These are phyloP conservation scores for Phaethornis superciliosus DNA, from an alignment of 2,113 vertebrate species.

Conservation along the genomic window DNA sequence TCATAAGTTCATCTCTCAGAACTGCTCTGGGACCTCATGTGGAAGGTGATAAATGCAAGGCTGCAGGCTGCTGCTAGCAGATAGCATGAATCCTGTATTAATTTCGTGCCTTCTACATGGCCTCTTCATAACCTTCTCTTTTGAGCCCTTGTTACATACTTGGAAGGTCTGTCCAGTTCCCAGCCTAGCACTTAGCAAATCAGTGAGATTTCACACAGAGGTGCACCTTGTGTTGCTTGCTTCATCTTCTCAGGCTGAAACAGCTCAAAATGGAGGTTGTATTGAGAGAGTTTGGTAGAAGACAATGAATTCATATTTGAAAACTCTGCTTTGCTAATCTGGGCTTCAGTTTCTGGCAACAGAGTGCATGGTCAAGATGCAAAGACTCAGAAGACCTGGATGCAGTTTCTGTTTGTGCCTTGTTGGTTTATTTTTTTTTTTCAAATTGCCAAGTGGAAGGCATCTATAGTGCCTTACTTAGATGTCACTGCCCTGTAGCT, in stretches of 20 bases:
- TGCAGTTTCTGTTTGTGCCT: not conserved
- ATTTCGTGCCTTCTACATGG: not conserved
- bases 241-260: not conserved
- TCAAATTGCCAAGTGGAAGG: not conserved
- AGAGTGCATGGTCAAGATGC: not conserved
- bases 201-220: not conserved
- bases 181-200: not conserved
- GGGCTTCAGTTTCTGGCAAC: not conserved
- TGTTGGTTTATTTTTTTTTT: not conserved
- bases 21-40: not conserved
- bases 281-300: not conserved
- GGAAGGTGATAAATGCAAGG: not conserved
- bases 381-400: not conserved
- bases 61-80: not conserved
- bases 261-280: not conserved
- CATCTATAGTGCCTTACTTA: not conserved
- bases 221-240: not conserved
- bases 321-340: not conserved
- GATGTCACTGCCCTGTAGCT: not conserved
- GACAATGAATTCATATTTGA: not conserved
- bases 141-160: not conserved
- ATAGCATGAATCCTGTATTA: not conserved
- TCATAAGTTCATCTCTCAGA: not conserved
- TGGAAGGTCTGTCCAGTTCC: not conserved
- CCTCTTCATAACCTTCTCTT: slow-evolving; percentile 7